A percentile compares a stretch with the other conserved stretches of the same genome.
Conservation (phyloP, 1,140 invertebrate genomes). For the Drosophila sp. region DNA sequence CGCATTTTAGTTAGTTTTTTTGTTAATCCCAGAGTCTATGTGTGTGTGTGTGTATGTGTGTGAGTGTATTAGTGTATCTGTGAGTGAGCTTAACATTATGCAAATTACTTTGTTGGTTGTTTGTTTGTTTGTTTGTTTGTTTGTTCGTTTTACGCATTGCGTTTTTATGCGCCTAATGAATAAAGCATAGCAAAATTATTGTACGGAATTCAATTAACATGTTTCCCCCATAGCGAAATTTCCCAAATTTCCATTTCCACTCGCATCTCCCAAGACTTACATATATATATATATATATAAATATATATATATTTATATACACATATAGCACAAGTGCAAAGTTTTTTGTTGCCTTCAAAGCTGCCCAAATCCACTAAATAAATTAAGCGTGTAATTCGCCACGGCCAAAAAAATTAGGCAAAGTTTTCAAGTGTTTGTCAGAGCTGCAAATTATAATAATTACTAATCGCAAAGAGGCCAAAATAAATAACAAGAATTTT, state of each 20-base stretch:
- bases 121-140: conserved; percentile 45
- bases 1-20: conserved; percentile 47
- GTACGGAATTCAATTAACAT: conserved; percentile 70
- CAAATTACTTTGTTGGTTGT: conserved; percentile 59
- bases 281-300: conserved; percentile 32
- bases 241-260: neutral
- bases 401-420: conserved; percentile 36
- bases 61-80: conserved; percentile 30
- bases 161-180: conserved; percentile 66
- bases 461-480: conserved; percentile 24
- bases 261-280: conserved; percentile 3
- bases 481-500: neutral
- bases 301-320: conserved; percentile 38
- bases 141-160: conserved; percentile 27
- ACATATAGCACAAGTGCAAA: conserved; percentile 44
- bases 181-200: conserved; percentile 67
- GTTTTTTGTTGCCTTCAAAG: conserved; percentile 34
- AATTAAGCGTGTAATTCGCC: conserved; percentile 58
- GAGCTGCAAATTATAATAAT: conserved; percentile 64
- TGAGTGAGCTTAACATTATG: conserved; percentile 54
- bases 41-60: conserved; percentile 19
- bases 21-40: conserved; percentile 3
- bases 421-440: conserved; percentile 47
- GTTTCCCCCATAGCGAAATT: conserved; percentile 19
- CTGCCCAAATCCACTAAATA: conserved; percentile 46